Base-by-base conservation (phyloP, 2,797 vertebrate species). In the Sebastes steindachneri region DNA sequence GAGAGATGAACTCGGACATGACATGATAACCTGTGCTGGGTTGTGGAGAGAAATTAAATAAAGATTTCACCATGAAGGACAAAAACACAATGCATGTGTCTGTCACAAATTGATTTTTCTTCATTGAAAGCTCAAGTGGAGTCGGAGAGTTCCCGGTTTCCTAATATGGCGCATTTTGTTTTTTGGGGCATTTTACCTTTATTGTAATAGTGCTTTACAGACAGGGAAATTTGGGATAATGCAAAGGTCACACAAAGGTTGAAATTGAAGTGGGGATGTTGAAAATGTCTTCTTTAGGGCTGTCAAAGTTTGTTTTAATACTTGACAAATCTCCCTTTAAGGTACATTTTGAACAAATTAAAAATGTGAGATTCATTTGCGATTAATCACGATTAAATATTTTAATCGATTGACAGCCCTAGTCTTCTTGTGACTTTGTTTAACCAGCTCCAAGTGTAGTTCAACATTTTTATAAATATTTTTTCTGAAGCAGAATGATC, bases 1-100 rank as follows among this genome's bases (percentile, higher is more conserved):
- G 69, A 83, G 69, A 75, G 70, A 64, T 81, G 77, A 87, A 78
- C 72, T 67, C 73, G n/a, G 77, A 79, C 69, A 60, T 82, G 79
- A 86, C 57, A 48, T 86, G 85, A 77, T 75, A 84, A 87, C 84
- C 74, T 90, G 71, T 79, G 78, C 79, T 84, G 83, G 80, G 86
- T 87, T 91, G 75, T 89, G 76, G 79, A 80, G 74, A 80, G 74
- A 84, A 80, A 79, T 51, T 17, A 26, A 92, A 92, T 91, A 95
- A 93, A 94, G 81, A 83, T 94, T 92, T 92, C 90, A 93, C 81
- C 90, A 88, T 95, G 90, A 93, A 86, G 83, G 88, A 93, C 51
- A 65, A 70, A 89, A 83, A 71, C 59, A 54, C 35, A 72, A 23
- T 9, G 53, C 37, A 55, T 26, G 68, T 87, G 37, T 91, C 73